Evolutionary conservation across 2,797 vertebrate genomes (phyloP).

Genomic region (Mastacembelus armatus): DNA sequence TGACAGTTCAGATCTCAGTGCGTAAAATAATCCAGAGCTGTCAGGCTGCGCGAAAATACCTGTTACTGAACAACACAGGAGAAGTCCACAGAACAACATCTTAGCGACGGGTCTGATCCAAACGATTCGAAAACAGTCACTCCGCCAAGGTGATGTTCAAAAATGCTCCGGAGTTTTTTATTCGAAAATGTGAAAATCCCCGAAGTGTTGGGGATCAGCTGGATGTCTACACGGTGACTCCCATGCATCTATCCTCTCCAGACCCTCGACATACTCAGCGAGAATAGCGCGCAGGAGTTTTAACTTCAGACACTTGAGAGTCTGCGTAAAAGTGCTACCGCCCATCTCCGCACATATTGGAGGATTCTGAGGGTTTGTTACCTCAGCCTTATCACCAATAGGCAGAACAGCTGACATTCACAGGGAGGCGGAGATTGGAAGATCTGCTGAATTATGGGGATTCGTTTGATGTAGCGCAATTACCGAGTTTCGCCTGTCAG

Average conservation of each 20-base stretch:
- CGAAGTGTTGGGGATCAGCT: slow-evolving; percentile 45
- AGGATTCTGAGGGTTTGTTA: slow-evolving; percentile 52
- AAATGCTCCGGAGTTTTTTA: not conserved
- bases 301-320: slow-evolving; percentile 80
- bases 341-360: slow-evolving; percentile 75
- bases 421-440: slow-evolving; percentile 28
- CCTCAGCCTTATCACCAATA: slow-evolving; percentile 34
- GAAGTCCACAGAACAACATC: slow-evolving; percentile 70
- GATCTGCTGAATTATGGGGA: slow-evolving; percentile 16
- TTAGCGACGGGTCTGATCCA: slow-evolving; percentile 35
- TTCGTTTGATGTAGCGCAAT: slow-evolving; percentile 8
- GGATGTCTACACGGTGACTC: slow-evolving; percentile 33
- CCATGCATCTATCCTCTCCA: slow-evolving; percentile 26
- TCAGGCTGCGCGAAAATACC: slow-evolving; percentile 65
- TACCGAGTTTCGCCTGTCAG: not conserved
- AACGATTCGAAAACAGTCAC: slow-evolving; percentile 28
- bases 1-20: slow-evolving; percentile 82
- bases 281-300: slow-evolving; percentile 78
- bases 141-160: not conserved
- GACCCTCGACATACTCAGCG: slow-evolving; percentile 63
- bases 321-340: slow-evolving; percentile 69
- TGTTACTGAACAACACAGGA: slow-evolving; percentile 71
- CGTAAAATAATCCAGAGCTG: slow-evolving; percentile 81
- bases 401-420: slow-evolving; percentile 56
- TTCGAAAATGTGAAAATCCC: slow-evolving; percentile 13